Percentiles rank a stretch among this genome's conserved stretches.
Evolutionary conservation across 2,888 invertebrate genomes (phyloP).

Genomic region (Malthinus flaveolus): DNA sequence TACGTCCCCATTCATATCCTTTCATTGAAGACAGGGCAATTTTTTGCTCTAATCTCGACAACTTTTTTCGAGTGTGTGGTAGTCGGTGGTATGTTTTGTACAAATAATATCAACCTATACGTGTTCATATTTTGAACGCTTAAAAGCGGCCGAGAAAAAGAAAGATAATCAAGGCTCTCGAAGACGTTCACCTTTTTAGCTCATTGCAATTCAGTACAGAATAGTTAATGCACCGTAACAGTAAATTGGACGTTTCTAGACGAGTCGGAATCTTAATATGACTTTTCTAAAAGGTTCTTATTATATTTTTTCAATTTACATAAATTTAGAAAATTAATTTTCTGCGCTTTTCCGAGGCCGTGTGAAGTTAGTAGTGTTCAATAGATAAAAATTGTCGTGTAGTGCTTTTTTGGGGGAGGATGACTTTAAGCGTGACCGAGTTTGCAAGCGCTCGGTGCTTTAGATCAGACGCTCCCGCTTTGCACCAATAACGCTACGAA

Average conservation of each 20-base stretch:
- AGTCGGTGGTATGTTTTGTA: not conserved
- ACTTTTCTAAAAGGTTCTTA: too few relatives aligned
- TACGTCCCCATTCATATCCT: constrained; percentile 36
- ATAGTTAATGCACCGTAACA: constrained; percentile 25
- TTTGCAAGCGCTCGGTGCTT: too few relatives aligned
- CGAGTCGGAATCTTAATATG: constrained; percentile 23
- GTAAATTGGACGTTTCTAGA: constrained; percentile 21
- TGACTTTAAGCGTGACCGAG: too few relatives aligned
- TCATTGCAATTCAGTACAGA: constrained; percentile 24
- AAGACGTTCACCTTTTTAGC: constrained; percentile 32
- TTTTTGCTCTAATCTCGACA: constrained; percentile 21
- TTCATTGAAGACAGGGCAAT: constrained; percentile 30
- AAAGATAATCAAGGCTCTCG: constrained; percentile 18
- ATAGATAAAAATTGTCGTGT: too few relatives aligned
- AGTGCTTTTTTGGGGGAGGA: too few relatives aligned
- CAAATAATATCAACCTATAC: constrained; percentile 1
- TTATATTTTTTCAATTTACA: too few relatives aligned
- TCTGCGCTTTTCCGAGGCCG: too few relatives aligned
- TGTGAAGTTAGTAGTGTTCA: too few relatives aligned
- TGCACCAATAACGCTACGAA: too few relatives aligned
- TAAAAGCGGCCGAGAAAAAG: not conserved
- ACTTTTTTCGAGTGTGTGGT: not conserved
- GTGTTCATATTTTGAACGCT: constrained; percentile 8
- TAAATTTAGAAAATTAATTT: too few relatives aligned
- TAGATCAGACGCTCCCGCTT: too few relatives aligned